These are phyloP conservation scores for Globicephala melas DNA, from an alignment of 2,113 vertebrate genomes.

Conservation along the genomic window DNA sequence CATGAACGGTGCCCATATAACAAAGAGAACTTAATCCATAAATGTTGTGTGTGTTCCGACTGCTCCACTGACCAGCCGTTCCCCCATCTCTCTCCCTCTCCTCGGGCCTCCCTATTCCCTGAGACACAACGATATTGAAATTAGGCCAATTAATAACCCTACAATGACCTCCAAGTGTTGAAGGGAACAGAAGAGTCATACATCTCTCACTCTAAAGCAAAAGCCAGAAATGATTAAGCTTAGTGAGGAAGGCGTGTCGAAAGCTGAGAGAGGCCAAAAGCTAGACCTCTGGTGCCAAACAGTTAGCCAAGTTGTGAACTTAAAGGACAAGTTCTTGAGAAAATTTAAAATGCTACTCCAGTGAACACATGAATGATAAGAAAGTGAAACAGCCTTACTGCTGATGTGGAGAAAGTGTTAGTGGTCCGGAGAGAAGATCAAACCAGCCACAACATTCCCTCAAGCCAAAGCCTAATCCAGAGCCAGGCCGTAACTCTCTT, in stretches of 20 bases:
- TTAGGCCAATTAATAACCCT: background rate
- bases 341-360: background rate
- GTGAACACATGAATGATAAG: background rate
- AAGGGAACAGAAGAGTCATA: background rate
- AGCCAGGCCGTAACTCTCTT: background rate
- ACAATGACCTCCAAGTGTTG: background rate
- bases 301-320: background rate
- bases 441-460: background rate
- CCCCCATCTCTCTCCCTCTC: background rate
- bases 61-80: background rate
- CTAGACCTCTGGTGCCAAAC: background rate
- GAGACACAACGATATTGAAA: background rate
- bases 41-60: background rate
- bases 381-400: background rate
- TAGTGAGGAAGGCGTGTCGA: background rate
- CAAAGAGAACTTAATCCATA: background rate
- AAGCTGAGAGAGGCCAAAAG: background rate
- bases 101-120: background rate
- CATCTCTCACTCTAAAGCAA: background rate
- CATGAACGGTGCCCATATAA: fast-evolving
- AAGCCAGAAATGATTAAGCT: background rate
- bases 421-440: background rate
- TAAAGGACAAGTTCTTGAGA: background rate
- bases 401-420: background rate
- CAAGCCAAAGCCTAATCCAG: background rate